Base-by-base conservation (phyloP, 2,888 invertebrate genomes). In the Boloria selene region DNA sequence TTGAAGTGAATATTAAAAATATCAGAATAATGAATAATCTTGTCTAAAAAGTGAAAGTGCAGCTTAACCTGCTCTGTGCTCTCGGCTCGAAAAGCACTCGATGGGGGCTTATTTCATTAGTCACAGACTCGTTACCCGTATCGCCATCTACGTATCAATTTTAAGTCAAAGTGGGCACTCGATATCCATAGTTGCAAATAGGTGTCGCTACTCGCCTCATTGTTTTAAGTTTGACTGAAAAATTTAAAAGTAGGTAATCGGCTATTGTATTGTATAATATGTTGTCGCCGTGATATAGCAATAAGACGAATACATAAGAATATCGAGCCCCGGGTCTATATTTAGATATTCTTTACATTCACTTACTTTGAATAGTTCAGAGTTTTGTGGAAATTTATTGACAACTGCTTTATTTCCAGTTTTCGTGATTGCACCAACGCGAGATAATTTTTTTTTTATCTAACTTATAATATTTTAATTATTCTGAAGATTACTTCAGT, bases 131-230 rank as follows among this genome's bases (percentile, higher is more conserved):
- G 42, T 64, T 44, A 44, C 60, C n/a, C 26, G 42, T 64, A 58
- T 64, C 58, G 64, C 64, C 64, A 64, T 58, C 64, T 64, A 47
- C 13, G 47, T 45, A 44, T 38, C 14, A 31, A 59, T 47, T 45
- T 45, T 4, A 45, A 64, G 14, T 64, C 16, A 13, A 45, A 31
- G 26, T 31, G 22, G 22, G 44, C 3, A 31, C 56, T 56, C n/a
- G 51, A 56, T 56, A 63, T 49, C 18, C 26, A 45, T 56, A 26
- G 6, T 45, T 44, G 42, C 31, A 17, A 58, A 47, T 51, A 64
- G 64, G 58, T 64, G 64, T 64, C 64, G 58, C 64, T 53, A 63
- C 51, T 51, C 26, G 22, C 13, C n/a, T 22, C 5, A 26, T 44
- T n/a, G 50, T 44, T 44, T 45, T 63, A 4, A 26, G 31, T 0